Evolutionary conservation across 2,113 vertebrate species (phyloP), one percentile per base, ranked within the genome.

Genomic region (Pholis gunnellus): DNA sequence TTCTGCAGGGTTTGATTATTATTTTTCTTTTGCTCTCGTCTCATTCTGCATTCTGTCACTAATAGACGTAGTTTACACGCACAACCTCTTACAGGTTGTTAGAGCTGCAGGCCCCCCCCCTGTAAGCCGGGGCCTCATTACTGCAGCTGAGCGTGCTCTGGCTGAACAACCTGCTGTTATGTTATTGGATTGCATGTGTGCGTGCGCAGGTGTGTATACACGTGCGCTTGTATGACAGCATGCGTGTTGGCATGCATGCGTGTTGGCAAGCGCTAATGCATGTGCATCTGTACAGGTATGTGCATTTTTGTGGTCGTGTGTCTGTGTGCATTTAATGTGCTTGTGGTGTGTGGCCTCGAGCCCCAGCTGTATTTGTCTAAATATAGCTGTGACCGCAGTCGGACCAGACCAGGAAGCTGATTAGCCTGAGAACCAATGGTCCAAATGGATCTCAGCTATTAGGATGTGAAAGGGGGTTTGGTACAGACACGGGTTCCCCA

Each of bases 351-450:
- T 80, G 81, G 61, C 83, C 81, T 77, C 25, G 38, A 84, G 71
- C 70, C 68, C 44, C 79, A 87, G 77, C 84, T 85, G 77, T 61
- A 83, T 83, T 72, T 80, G 63, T 84, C 78, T 87, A 87, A 84
- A 88, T 80, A 78, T 88, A 83, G 89, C 29, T 10, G 59, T 77
- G 59, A 76, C 71, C 79, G 52, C 85, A 84, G 59, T 74, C 42
- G 74, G 75, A 65, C 31, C 75, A 83, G 72, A 82, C 67, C 75
- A 69, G 48, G 75, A 75, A 64, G 65, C 80, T 85, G 79, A 87
- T 87, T 82, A 76, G 67, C 75, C 40, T 85, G 57, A 87, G 79
- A 82, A 89, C 73, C 81, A 79, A 9, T 60, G 54, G 40, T 63
- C 60, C 11, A 20, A 85, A 88, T 79, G 64, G 44, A 85, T 78